These are phyloP conservation scores for Nysson spinosus DNA, from an alignment of 2,888 invertebrate species.

Conservation along the genomic window DNA sequence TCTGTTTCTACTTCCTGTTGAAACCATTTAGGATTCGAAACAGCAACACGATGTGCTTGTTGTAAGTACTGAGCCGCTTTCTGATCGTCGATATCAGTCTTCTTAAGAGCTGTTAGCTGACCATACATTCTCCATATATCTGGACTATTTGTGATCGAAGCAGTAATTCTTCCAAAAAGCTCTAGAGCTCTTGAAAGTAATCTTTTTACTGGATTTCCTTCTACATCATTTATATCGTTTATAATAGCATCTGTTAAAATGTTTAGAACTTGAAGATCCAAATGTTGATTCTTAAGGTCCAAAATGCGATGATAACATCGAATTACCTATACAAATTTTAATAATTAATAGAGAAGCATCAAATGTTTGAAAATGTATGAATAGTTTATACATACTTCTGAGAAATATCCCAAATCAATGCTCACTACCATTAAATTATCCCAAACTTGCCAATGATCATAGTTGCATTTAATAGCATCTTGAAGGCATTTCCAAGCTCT, in stretches of 20 bases:
- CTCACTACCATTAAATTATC: constrained; percentile 95
- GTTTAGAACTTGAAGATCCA: constrained; percentile 86
- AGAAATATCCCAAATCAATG: constrained; percentile 90
- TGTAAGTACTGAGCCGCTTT: constrained; percentile 85
- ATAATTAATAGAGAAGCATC: too few species aligned
- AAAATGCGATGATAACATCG: constrained; percentile 90
- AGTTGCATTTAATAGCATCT: constrained; percentile 95
- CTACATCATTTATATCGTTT: constrained; percentile 82
- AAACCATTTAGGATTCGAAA: constrained; percentile 82
- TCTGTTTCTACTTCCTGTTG: constrained; percentile 81
- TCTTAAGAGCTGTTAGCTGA: constrained; percentile 80
- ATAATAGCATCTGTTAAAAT: constrained; percentile 85
- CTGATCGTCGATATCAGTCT: constrained; percentile 69
- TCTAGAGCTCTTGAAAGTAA: constrained; percentile 80
- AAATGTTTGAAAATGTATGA: too few species aligned
- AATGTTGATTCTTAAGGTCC: constrained; percentile 89
- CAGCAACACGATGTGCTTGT: constrained; percentile 85
- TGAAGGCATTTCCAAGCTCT: constrained; percentile 90
- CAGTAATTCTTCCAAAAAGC: constrained; percentile 86
- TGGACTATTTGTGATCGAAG: constrained; percentile 83
- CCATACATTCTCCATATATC: constrained; percentile 91
- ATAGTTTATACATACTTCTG: constrained; percentile 80
- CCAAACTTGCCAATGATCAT: constrained; percentile 97
- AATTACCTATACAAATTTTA: constrained; percentile 79
- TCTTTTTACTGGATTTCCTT: constrained; percentile 72